A percentile compares a stretch with the other conserved stretches of the same genome.
Conservation (phyloP, 92 coral and sea anemone species). For the Phenganax marumi region DNA sequence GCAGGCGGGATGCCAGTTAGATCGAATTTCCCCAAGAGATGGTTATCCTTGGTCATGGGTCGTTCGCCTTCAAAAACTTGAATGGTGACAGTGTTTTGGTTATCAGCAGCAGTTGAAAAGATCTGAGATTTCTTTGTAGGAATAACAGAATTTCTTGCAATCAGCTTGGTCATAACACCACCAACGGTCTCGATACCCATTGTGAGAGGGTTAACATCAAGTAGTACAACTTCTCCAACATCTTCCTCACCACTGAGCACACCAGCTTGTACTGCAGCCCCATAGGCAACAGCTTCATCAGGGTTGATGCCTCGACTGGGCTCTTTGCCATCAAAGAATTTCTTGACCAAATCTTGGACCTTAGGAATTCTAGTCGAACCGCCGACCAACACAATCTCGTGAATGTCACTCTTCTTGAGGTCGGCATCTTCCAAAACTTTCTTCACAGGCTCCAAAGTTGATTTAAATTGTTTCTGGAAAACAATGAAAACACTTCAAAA, state of each 20-base stretch:
- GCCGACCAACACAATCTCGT: slow-evolving; percentile 97
- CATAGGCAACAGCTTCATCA: slow-evolving; percentile 98
- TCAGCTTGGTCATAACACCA: slow-evolving; percentile 98
- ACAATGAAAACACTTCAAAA: not conserved
- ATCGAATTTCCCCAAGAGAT: slow-evolving; percentile 92
- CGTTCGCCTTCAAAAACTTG: slow-evolving; percentile 98
- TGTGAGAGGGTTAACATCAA: slow-evolving; percentile 95
- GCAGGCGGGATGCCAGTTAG: slow-evolving; percentile 97
- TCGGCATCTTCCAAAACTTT: slow-evolving; percentile 86
- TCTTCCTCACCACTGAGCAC: slow-evolving; percentile 98
- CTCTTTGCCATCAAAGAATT: slow-evolving; percentile 85
- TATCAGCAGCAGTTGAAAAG: slow-evolving; percentile 99
- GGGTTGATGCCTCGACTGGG: slow-evolving; percentile 99
- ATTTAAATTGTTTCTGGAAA: slow-evolving; percentile 72
- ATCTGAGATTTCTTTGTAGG: slow-evolving; percentile 97
- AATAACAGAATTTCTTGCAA: slow-evolving; percentile 89
- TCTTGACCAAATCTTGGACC: slow-evolving; percentile 85
- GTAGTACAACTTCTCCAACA: slow-evolving; percentile 93
- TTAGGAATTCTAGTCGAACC: slow-evolving; percentile 99
- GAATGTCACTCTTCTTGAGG: slow-evolving; percentile 77
- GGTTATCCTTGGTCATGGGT: slow-evolving; percentile 98
- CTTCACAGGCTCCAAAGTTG: slow-evolving; percentile 81
- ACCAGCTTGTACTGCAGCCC: slow-evolving; percentile 99
- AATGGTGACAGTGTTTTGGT: slow-evolving; percentile 98
- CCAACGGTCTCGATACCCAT: slow-evolving; percentile 99